These are phyloP conservation scores for Allygus modestus DNA, from an alignment of 2,888 invertebrate species.

Conservation along the genomic window DNA sequence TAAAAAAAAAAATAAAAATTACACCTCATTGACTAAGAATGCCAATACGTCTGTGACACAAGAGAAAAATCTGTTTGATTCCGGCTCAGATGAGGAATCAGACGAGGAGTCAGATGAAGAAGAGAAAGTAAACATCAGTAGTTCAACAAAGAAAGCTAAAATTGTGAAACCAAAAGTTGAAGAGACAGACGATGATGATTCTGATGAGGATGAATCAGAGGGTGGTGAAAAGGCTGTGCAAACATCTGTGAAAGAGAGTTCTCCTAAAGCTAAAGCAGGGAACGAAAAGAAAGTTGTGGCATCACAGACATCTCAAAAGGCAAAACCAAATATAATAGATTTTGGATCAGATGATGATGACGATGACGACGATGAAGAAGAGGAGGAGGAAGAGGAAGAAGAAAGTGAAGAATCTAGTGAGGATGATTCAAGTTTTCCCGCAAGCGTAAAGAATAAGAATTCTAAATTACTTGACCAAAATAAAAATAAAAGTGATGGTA, in stretches of 20 bases:
- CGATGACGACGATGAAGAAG: background rate
- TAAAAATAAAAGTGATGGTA: background rate
- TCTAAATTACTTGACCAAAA: background rate
- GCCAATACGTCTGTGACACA: background rate
- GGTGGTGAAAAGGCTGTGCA: background rate
- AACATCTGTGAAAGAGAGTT: background rate
- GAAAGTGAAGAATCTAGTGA: background rate
- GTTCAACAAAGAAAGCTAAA: background rate
- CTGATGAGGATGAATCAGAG: background rate
- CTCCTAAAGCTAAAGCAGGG: background rate
- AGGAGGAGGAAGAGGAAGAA: background rate
- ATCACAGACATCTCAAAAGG: background rate
- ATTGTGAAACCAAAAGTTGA: background rate
- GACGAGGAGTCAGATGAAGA: slow-evolving; percentile 20
- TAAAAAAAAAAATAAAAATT: background rate
- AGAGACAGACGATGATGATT: background rate
- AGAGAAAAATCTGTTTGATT: slow-evolving; percentile 18
- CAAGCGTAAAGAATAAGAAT: background rate
- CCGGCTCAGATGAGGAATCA: slow-evolving; percentile 10
- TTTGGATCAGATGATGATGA: slow-evolving; percentile 23
- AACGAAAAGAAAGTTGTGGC: background rate
- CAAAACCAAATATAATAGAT: background rate
- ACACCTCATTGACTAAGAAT: background rate
- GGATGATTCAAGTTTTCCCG: background rate
- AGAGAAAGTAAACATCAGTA: too few relatives aligned